Base-by-base conservation (phyloP, 2,113 vertebrate species). In the Serilophus lunatus region DNA sequence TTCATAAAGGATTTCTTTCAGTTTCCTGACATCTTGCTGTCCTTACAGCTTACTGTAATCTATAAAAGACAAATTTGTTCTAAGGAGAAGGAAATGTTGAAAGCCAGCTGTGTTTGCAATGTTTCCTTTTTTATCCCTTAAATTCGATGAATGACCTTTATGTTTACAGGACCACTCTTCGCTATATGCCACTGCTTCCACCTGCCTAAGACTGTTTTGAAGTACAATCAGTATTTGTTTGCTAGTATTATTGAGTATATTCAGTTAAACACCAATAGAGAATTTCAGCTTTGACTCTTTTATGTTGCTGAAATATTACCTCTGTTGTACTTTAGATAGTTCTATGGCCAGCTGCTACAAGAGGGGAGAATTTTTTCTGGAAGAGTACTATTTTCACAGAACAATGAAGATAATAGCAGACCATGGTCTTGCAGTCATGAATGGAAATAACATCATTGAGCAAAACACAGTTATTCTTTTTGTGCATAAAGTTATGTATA, bases 51-150 rank as follows among this genome's bases (percentile, higher is more conserved):
- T 92, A 86, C 61, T 88, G 68, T 74, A 90, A 95, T 92, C 79
- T 96, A 28, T 75, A 86, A 86, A 86, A 74, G 84, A 78, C 84
- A 92, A 82, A 82, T 93, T 86, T 88, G 45, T 83, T 96, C 90
- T 82, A 84, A 84, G 56, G 81, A 92, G n/a, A 82, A 91, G n/a
- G 40, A 86, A 86, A 86, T 57, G 35, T 51, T 81, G 63, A 88
- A 90, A 71, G 59, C 42, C 69, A 82, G 10, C n/a, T 68, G 15
- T 81, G 28, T 71, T 61, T 53, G 49, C 38, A 28, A 15, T 69
- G 35, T 77, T 92, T 80, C 54, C 18, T 31, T 78, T 86, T 76
- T 69, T 18, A 38, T 9, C 9, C 8, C 42, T 83, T 82, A 66
- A 88, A 36, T 26, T 56, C 5, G 2, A 83, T 53, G 80, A 76